Percentiles rank a stretch among this genome's conserved stretches.
Conservation (phyloP, 30 jellyfish, hydroid and myxozoan genomes). For the Aurelia coerulea region DNA sequence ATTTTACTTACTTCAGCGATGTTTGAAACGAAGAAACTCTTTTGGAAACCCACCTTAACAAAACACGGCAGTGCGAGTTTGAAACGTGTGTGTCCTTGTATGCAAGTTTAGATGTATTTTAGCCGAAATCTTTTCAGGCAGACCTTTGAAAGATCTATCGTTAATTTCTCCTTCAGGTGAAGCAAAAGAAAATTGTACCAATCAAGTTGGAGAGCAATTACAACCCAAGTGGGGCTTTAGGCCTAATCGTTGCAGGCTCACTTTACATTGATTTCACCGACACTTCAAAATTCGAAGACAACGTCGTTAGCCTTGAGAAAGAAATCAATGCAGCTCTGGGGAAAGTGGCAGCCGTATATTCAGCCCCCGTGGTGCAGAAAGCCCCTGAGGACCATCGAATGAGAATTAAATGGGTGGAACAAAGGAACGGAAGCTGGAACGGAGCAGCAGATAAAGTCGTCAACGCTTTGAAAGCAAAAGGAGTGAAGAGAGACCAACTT, state of each 20-base stretch:
- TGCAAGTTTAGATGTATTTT: not conserved
- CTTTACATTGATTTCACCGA: slow-evolving; percentile 36
- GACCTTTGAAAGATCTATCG: not conserved
- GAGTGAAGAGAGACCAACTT: slow-evolving; percentile 14
- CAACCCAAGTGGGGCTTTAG: slow-evolving; percentile 44
- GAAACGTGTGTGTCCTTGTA: no score
- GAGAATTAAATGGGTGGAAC: slow-evolving; percentile 17
- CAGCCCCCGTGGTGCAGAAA: not conserved
- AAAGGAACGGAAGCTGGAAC: slow-evolving; percentile 10
- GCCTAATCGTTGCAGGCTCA: slow-evolving; percentile 40
- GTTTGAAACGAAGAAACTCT: no score
- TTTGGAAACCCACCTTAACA: no score
- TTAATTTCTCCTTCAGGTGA: slow-evolving; percentile 6
- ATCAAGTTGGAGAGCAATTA: slow-evolving; percentile 15
- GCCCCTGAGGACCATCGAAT: slow-evolving; percentile 26
- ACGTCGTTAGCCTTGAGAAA: slow-evolving; percentile 9
- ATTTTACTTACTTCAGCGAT: no score
- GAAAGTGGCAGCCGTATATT: not conserved
- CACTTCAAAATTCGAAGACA: slow-evolving; percentile 10
- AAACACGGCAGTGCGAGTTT: no score
- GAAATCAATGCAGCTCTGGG: slow-evolving; percentile 29
- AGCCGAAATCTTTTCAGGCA: not conserved
- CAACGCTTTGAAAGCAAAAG: slow-evolving; percentile 1
- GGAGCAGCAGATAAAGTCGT: slow-evolving; percentile 20
- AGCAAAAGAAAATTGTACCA: slow-evolving; percentile 25